Evolutionary conservation across 23 tunicate genomes (phyloP), one percentile per base, ranked within the genome.

Genomic region (Oikopleura albicans): DNA sequence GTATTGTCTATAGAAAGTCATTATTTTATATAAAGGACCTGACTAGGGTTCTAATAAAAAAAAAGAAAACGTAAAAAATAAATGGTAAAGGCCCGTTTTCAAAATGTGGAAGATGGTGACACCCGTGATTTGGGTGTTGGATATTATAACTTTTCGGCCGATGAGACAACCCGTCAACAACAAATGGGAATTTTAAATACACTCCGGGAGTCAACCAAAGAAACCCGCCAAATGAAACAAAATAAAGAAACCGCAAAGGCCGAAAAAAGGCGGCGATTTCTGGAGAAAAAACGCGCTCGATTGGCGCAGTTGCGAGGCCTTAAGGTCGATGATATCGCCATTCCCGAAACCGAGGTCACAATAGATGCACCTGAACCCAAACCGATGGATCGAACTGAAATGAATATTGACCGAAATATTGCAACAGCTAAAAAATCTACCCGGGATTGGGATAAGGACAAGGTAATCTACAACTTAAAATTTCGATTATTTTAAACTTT

Each of bases 61-160:
- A n/a, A n/a, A n/a, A n/a, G n/a, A n/a, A n/a, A n/a, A n/a, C n/a
- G n/a, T n/a, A n/a, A n/a, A n/a, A n/a, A n/a, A n/a, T n/a, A n/a
- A n/a, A n/a, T n/a, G n/a, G n/a, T n/a, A n/a, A n/a, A n/a, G n/a
- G n/a, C n/a, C n/a, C 8, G 59, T 8, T 49, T 49, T 22, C 59
- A 49, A 49, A 49, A 49, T 49, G 22, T 49, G 16, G 59, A 49
- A 8, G 59, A 49, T 49, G 59, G 59, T 86, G 98, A 93, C 84
- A 76, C 84, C 40, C 89, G 98, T 2, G 98, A 93, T 57, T 88
- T 93, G 0, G 98, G 98, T 39, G 98, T 93, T 36, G 98, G 98
- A 39, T 93, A 93, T 66, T 93, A 84, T 85, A 84, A 89, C 36
- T 93, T 93, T 41, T 93, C 98, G 12, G 84, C 88, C 39, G 87